These are phyloP conservation scores for Pseudorectes ferrugineus DNA, from an alignment of 2,113 vertebrate genomes.

Conservation along the genomic window DNA sequence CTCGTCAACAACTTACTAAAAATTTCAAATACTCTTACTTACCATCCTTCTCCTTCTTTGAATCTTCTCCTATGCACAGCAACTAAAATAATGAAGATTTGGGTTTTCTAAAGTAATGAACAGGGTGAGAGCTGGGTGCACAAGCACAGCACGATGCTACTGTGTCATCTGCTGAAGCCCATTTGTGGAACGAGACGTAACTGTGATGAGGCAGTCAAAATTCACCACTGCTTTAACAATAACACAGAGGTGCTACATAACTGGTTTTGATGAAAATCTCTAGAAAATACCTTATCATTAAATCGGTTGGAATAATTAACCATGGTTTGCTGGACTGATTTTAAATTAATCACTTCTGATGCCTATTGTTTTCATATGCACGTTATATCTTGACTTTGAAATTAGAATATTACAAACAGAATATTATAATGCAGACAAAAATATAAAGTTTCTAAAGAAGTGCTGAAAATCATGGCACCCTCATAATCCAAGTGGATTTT, in stretches of 20 bases:
- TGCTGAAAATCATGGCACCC: not conserved
- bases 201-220: not conserved
- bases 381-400: not conserved
- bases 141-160: not conserved
- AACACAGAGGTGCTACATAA: not conserved
- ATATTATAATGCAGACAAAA: not conserved
- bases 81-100: not conserved
- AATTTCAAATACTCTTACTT: not conserved
- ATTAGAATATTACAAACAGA: not conserved
- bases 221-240: not conserved
- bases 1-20: not conserved
- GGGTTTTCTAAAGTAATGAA: not conserved
- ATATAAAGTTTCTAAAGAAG: not conserved
- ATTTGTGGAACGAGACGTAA: accelerated
- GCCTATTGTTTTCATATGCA: not conserved
- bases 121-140: not conserved
- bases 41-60: not conserved
- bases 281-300: not conserved
- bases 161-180: not conserved
- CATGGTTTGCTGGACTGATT: not conserved
- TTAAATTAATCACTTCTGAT: not conserved
- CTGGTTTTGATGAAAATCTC: not conserved
- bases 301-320: not conserved
- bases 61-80: not conserved
- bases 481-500: not conserved